Base-by-base conservation (phyloP, 2,797 vertebrate genomes). In the Brotula barbata region DNA sequence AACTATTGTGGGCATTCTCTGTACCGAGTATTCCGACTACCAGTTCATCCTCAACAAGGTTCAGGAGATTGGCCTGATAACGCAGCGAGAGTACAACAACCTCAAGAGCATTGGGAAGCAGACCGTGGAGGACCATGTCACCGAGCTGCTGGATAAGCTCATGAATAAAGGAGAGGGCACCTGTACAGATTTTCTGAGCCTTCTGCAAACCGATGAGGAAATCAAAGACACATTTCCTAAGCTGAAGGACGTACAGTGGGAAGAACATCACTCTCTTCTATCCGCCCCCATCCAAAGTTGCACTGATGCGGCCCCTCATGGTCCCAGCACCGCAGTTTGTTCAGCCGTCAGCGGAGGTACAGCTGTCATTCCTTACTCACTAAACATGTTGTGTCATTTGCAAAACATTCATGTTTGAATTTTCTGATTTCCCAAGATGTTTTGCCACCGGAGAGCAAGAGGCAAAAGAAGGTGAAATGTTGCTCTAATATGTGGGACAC, bases 131-230 rank as follows among this genome's bases (percentile, higher is more conserved):
- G 79, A 39, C 0, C 77, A 80, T 11, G 39, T 80, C 1, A 13
- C 53, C 1, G 41, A 59, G 6, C 75, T 92, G 0, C 49, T 92
- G 54, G 90, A 92, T 61, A 90, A 78, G 43, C 52, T 92, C 10
- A 70, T 88, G 42, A 37, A 34, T 52, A 86, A 88, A 69, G 86
- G 85, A 50, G 85, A 91, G 0, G 1, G 33, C 0, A 58, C 4
- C 1, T 89, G 85, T 47, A 0, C 10, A 21, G 3, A 0, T 1
- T 90, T 90, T 44, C 46, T 87, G 50, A 0, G 45, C 15, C 71
- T 90, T 16, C 80, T 90, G 45, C 56, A 83, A 28, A 83, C 59
- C 0, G 83, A 90, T 3, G 40, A 73, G 0, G 67, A 61, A 0
- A 15, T 85, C n/a, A 49, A 20, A 23, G 0, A 1, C 0, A 84